Conservation (phyloP, 2,113 vertebrate species). For the Cyanistes caeruleus region DNA sequence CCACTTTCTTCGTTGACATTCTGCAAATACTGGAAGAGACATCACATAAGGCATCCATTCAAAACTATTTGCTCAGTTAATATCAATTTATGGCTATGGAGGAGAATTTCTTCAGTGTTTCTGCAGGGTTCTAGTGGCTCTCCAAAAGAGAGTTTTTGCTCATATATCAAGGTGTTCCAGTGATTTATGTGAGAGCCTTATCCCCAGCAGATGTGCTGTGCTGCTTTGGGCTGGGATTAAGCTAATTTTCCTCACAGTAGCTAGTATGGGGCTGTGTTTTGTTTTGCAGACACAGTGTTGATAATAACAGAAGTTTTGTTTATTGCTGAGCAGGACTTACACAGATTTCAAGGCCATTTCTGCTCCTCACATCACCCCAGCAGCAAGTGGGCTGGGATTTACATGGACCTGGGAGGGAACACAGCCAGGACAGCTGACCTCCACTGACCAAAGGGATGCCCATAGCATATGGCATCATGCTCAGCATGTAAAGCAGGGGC, state of each 20-base stretch:
- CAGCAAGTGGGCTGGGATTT: neutral
- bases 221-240: neutral
- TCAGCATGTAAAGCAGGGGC: neutral
- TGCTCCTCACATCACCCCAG: neutral
- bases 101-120: neutral
- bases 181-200: neutral
- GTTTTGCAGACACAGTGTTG: neutral
- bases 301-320: neutral
- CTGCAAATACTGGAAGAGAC: neutral
- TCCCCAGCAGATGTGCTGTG: neutral
- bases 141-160: neutral
- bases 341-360: neutral
- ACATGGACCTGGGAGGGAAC: neutral
- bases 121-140: neutral
- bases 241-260: neutral
- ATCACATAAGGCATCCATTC: neutral
- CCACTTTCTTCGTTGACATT: neutral
- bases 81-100: neutral
- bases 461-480: neutral
- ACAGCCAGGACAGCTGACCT: neutral
- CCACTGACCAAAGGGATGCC: neutral
- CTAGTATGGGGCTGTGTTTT: neutral
- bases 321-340: neutral
- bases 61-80: neutral
- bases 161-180: neutral